These are phyloP conservation scores for Scomber japonicus DNA, from an alignment of 2,113 vertebrate species.

Conservation along the genomic window DNA sequence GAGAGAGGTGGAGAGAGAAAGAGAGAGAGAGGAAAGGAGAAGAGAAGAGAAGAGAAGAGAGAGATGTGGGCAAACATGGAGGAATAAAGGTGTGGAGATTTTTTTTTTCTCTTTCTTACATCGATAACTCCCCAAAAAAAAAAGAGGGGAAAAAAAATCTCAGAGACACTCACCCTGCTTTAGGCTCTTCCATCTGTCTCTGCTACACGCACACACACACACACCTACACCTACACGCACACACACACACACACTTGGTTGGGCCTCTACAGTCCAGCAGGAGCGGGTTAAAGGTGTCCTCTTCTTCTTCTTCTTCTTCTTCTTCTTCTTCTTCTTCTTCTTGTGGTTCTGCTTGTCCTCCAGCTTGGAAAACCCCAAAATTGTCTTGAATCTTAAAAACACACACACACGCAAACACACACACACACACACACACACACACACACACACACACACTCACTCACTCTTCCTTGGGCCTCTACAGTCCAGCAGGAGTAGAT, in stretches of 20 bases:
- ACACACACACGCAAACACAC: conserved; percentile 32
- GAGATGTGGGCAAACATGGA: conserved; percentile 43
- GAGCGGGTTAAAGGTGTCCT: conserved; percentile 37
- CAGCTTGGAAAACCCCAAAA: neutral
- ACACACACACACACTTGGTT: conserved; percentile 10
- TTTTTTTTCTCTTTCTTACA: conserved; percentile 8
- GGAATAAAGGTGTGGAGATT: conserved; percentile 23
- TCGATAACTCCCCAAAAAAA: conserved; percentile 46
- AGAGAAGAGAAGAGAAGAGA: neutral
- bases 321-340: neutral
- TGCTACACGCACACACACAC: conserved; percentile 42
- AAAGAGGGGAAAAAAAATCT: conserved; percentile 17
- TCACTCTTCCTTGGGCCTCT: neutral
- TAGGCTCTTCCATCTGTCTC: conserved; percentile 72
- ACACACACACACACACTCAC: neutral
- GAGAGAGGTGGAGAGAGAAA: conserved; percentile 22
- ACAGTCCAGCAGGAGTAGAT: conserved; percentile 46
- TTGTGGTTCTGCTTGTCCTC: conserved; percentile 12
- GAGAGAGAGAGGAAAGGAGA: no score
- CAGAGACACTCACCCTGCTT: conserved; percentile 71
- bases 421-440: neutral
- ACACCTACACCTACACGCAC: conserved; percentile 14
- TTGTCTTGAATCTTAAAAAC: no score
- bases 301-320: neutral
- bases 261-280: conserved; percentile 34